Percentiles rank a stretch among this genome's conserved stretches.
phyloP scores from a whole-genome alignment of 2,113 vertebrate species.

The Prochilodus magdalenae region DNA sequence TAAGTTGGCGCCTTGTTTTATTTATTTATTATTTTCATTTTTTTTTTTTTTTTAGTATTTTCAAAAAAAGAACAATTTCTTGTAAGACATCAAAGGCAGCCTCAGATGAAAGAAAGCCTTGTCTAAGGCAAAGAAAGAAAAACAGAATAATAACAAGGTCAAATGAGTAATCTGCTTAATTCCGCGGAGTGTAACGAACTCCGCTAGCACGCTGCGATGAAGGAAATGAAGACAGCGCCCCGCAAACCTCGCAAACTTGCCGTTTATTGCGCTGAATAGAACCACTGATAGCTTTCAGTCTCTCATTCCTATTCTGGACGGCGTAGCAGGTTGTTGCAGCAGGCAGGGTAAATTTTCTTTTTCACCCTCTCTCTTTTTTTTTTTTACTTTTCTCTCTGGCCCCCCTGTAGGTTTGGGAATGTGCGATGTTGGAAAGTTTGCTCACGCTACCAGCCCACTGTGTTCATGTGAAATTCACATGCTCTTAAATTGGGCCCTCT shows the following conservation, averaged over 20 bases:
- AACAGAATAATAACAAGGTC: conserved; percentile 66
- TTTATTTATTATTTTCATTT: too few relatives aligned
- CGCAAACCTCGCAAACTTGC: background rate
- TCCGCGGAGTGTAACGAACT: conserved; percentile 67
- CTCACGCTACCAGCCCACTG: conserved; percentile 33
- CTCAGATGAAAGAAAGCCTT: conserved; percentile 59
- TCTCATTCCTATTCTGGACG: conserved; percentile 22
- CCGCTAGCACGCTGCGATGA: conserved; percentile 43
- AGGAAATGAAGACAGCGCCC: conserved; percentile 21
- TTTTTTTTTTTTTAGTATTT: conserved; percentile 37
- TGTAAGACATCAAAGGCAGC: conserved; percentile 72
- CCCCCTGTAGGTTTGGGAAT: conserved; percentile 57
- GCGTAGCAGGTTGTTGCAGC: conserved; percentile 11
- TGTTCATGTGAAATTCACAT: conserved; percentile 74
- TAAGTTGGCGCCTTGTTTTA: conserved; percentile 56
- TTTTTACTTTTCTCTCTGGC: conserved; percentile 41
- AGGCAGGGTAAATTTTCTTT: conserved; percentile 10
- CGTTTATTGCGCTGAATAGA: background rate
- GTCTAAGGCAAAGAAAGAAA: conserved; percentile 54
- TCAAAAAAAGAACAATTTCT: conserved; percentile 66
- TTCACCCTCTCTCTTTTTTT: background rate
- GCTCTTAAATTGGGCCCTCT: conserved; percentile 78
- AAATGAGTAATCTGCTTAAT: conserved; percentile 76
- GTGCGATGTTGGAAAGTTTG: conserved; percentile 49
- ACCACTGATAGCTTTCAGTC: conserved; percentile 18